phyloP scores from a whole-genome alignment of 2,888 invertebrate genomes.

The Chironomus tentans region DNA sequence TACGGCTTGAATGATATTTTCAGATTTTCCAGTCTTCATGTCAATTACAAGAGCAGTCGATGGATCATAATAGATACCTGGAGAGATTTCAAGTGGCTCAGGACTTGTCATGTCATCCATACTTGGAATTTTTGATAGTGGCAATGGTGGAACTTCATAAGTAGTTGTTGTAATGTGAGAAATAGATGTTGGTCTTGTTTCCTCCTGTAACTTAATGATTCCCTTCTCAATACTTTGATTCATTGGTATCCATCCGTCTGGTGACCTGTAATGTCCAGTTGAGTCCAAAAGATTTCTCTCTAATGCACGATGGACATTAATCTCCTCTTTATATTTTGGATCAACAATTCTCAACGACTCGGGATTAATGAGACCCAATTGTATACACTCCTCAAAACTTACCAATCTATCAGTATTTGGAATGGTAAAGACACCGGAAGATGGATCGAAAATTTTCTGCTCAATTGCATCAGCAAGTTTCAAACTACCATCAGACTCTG shows the following conservation, averaged over 20 bases:
- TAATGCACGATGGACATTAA: constrained; percentile 61
- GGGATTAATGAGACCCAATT: constrained; percentile 74
- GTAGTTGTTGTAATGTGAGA: constrained; percentile 35
- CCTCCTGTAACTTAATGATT: constrained; percentile 52
- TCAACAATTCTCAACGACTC: constrained; percentile 75
- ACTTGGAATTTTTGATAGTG: not conserved
- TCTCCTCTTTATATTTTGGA: constrained; percentile 58
- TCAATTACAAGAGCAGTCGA: constrained; percentile 64
- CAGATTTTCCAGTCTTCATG: constrained; percentile 59
- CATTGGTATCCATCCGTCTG: constrained; percentile 55
- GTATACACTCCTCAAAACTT: constrained; percentile 79
- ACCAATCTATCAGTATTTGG: constrained; percentile 77
- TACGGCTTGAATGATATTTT: constrained; percentile 66
- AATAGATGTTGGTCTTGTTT: no score
- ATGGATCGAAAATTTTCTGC: constrained; percentile 71
- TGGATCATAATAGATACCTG: constrained; percentile 70
- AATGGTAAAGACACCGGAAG: constrained; percentile 73
- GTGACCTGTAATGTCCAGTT: constrained; percentile 62
- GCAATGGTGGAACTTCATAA: constrained; percentile 29
- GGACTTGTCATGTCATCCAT: constrained; percentile 42
- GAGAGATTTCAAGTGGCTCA: constrained; percentile 63
- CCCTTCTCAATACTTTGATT: constrained; percentile 60
- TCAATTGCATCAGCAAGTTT: constrained; percentile 72
- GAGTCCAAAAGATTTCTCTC: constrained; percentile 69
- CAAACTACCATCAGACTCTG: constrained; percentile 64